Conservation (phyloP, 1,140 invertebrate genomes). For the Conus betulinus region DNA sequence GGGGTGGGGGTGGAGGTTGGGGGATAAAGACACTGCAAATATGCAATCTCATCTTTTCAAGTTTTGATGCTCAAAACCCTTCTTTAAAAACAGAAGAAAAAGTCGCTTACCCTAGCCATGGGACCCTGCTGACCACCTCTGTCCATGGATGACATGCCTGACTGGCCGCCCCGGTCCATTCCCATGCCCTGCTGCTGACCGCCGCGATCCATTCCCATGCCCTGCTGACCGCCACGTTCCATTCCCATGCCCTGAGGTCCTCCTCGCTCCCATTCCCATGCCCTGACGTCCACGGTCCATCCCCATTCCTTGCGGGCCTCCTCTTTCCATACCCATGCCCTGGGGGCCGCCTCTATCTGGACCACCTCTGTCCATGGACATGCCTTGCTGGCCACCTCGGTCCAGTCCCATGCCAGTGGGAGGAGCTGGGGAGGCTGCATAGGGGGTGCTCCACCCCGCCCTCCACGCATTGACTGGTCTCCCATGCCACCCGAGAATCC, state of each 20-base stretch:
- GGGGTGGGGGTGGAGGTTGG: too few species aligned
- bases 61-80: too few species aligned
- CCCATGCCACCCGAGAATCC: neutral
- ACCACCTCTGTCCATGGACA: neutral
- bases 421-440: conserved; percentile 67
- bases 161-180: neutral
- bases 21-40: too few species aligned
- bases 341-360: neutral
- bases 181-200: neutral
- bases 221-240: neutral
- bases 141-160: neutral
- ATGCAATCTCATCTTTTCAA: too few species aligned
- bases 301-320: neutral
- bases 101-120: too few species aligned
- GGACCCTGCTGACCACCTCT: too few species aligned
- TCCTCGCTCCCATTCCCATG: neutral
- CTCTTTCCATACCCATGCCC: neutral
- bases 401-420: conserved; percentile 62
- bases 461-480: conserved; percentile 39
- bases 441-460: conserved; percentile 55
- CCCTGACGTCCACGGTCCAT: neutral
- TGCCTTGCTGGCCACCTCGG: conserved; percentile 33
- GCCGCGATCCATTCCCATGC: neutral
- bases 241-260: neutral
- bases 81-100: too few species aligned